A percentile compares a stretch with the other conserved stretches of the same genome.
phyloP scores from a whole-genome alignment of 1,140 invertebrate genomes.

The Cherax quadricarinatus region DNA sequence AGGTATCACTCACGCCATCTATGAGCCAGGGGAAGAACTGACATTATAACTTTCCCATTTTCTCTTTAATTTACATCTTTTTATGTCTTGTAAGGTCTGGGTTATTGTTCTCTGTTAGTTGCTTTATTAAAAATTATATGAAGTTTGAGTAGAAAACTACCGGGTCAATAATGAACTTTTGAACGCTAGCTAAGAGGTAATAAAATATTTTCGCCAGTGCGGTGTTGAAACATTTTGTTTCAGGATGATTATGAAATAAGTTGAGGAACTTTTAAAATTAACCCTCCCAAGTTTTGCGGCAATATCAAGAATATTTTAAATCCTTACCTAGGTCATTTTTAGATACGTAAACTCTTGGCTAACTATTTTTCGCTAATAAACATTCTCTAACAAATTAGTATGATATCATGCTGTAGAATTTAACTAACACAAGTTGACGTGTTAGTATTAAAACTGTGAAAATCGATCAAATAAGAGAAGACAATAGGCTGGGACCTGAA shows the following conservation, averaged over 20 bases:
- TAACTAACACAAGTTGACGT: too few relatives aligned
- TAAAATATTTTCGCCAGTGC: not conserved
- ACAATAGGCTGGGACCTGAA: not conserved
- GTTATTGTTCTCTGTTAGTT: not conserved
- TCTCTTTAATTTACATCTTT: constrained; percentile 34
- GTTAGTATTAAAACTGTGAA: too few relatives aligned
- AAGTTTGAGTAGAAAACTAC: not conserved
- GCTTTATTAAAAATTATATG: not conserved
- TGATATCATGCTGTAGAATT: too few relatives aligned
- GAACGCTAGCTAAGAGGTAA: not conserved
- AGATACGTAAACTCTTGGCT: not conserved
- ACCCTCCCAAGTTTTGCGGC: not conserved
- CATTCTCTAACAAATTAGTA: too few relatives aligned
- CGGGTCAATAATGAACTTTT: not conserved
- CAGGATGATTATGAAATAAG: not conserved
- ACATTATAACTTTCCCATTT: constrained; percentile 47
- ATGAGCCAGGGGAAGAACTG: constrained; percentile 36
- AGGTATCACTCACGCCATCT: constrained; percentile 64
- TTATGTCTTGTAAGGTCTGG: not conserved
- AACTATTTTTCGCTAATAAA: too few relatives aligned
- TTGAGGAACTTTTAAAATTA: not conserved
- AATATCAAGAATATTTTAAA: not conserved
- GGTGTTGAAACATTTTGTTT: not conserved
- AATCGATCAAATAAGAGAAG: not conserved
- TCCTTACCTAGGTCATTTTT: not conserved